These are phyloP conservation scores for Drosophila mettleri DNA, from an alignment of 2,888 invertebrate species.

Conservation along the genomic window DNA sequence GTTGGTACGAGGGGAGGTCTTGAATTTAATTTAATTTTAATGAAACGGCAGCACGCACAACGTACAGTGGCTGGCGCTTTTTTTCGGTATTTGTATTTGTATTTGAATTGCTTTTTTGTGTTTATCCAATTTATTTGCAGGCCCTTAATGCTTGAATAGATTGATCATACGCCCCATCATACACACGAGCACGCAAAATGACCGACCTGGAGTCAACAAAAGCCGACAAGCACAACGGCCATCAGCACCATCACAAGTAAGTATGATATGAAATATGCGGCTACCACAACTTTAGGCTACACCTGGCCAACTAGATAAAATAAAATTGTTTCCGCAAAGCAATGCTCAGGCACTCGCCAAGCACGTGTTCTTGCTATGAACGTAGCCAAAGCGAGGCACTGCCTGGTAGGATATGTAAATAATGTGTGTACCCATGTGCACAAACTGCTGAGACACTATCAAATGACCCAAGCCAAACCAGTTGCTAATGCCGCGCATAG, in stretches of 20 bases:
- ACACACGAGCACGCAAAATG: conserved; percentile 48
- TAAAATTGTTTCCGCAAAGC: conserved; percentile 19
- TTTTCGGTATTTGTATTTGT: conserved; percentile 37
- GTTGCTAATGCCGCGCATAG: conserved; percentile 39
- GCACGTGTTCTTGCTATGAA: conserved; percentile 1
- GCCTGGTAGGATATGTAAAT: background rate
- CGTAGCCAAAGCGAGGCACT: conserved; percentile 2
- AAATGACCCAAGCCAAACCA: conserved; percentile 49
- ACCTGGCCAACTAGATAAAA: conserved; percentile 9
- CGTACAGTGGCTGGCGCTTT: conserved; percentile 29
- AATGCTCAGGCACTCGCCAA: conserved; percentile 1
- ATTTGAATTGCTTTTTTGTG: conserved; percentile 26
- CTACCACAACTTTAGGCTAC: conserved; percentile 25
- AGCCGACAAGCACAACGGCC: conserved; percentile 76
- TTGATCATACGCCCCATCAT: conserved; percentile 16
- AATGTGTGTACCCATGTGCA: background rate
- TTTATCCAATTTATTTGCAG: conserved; percentile 54
- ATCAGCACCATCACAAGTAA: conserved; percentile 69
- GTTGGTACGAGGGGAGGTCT: conserved; percentile 7
- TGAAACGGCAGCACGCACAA: conserved; percentile 63
- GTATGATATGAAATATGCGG: conserved; percentile 41
- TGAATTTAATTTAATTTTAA: conserved; percentile 65
- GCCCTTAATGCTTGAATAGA: conserved; percentile 36
- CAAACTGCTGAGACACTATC: conserved; percentile 1
- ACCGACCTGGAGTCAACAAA: conserved; percentile 69